Evolutionary conservation across 2,888 invertebrate genomes (phyloP).

Genomic region (Stenolophus ochropezus): DNA sequence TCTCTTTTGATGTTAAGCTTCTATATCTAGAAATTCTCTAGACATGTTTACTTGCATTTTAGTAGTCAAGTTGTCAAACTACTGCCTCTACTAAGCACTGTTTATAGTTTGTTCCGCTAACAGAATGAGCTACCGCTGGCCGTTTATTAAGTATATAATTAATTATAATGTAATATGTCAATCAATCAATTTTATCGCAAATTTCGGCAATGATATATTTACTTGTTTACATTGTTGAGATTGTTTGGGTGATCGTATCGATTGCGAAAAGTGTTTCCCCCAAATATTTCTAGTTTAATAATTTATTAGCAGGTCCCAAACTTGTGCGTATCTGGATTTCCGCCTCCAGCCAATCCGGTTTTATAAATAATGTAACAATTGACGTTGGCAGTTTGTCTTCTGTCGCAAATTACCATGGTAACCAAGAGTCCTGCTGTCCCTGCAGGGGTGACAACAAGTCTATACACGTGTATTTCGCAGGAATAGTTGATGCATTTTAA

Average conservation of each 20-base stretch:
- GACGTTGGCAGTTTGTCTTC: conserved; percentile 47
- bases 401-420: conserved; percentile 52
- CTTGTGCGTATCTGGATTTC: background rate
- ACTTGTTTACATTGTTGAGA: too few species aligned
- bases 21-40: too few species aligned
- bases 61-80: too few species aligned
- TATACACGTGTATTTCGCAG: conserved; percentile 30
- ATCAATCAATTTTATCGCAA: too few species aligned
- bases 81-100: too few species aligned
- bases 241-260: background rate
- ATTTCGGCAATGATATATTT: too few species aligned
- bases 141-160: too few species aligned
- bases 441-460: background rate
- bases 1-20: too few species aligned
- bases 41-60: too few species aligned
- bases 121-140: too few species aligned
- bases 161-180: too few species aligned
- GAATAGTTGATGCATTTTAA: conserved; percentile 38
- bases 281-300: background rate
- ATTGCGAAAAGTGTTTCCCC: background rate
- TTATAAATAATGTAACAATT: conserved; percentile 55
- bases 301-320: background rate
- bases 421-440: conserved; percentile 48
- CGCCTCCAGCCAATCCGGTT: background rate
- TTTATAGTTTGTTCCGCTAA: too few species aligned